Conservation (phyloP, 2,113 vertebrate genomes). For the Elgaria multicarinata region DNA sequence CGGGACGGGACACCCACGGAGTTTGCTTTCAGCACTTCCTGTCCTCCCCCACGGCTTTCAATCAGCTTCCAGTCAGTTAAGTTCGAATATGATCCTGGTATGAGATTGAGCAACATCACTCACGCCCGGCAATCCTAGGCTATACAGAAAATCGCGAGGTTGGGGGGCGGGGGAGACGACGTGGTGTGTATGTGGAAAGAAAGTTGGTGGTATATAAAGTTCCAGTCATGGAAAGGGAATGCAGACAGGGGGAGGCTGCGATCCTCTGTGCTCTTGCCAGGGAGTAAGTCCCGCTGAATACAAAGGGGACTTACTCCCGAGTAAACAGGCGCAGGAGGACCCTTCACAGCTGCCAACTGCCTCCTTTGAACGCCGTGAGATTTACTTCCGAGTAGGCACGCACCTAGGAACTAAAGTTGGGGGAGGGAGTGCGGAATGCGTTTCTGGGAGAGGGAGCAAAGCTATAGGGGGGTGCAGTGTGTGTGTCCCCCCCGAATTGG, state of each 20-base stretch:
- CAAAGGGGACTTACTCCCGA: neutral
- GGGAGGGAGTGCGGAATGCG: neutral
- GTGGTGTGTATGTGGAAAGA: too few relatives aligned
- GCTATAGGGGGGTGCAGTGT: neutral
- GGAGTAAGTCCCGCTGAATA: neutral
- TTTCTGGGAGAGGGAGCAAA: too few relatives aligned
- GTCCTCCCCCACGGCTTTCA: neutral
- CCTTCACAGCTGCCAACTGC: too few relatives aligned
- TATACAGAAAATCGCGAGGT: neutral
- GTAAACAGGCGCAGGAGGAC: neutral
- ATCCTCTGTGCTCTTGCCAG: neutral
- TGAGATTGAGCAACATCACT: too few relatives aligned
- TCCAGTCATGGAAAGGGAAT: neutral
- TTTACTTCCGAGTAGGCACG: neutral
- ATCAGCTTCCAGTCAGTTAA: neutral
- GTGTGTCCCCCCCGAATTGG: too few relatives aligned
- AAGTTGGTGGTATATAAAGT: too few relatives aligned
- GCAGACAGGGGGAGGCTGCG: neutral
- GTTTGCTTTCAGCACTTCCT: neutral
- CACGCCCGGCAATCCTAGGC: too few relatives aligned
- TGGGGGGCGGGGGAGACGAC: too few relatives aligned
- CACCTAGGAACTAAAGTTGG: neutral
- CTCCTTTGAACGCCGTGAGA: too few relatives aligned
- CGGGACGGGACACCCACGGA: too few relatives aligned
- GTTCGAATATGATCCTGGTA: neutral